phyloP scores from a whole-genome alignment of 2,888 invertebrate species.

The Limnephilus marmoratus region DNA sequence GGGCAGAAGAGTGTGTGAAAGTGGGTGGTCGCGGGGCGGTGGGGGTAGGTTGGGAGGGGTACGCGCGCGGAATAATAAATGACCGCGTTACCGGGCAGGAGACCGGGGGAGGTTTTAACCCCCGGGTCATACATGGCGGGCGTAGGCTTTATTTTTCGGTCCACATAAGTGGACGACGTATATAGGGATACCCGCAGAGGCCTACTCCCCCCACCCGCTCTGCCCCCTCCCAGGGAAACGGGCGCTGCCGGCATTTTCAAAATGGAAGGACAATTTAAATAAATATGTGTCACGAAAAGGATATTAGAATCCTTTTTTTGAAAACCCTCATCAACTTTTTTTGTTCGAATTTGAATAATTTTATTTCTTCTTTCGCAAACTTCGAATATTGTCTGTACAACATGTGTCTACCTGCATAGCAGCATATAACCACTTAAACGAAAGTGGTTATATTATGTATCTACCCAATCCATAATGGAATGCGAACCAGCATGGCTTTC shows the following conservation, averaged over 20 bases:
- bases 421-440: no score
- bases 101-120: conserved; percentile 40
- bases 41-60: conserved; percentile 3
- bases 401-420: no score
- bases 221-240: background rate
- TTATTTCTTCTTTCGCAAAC: background rate
- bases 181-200: conserved; percentile 45
- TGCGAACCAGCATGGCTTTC: background rate
- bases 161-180: conserved; percentile 55
- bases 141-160: conserved; percentile 59
- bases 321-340: background rate
- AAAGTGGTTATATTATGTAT: no score
- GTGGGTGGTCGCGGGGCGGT: background rate
- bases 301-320: background rate
- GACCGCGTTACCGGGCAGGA: conserved; percentile 56
- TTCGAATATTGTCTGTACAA: background rate
- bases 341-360: background rate
- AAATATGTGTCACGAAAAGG: conserved; percentile 23
- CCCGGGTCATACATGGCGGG: conserved; percentile 49
- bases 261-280: conserved; percentile 36
- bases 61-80: conserved; percentile 65
- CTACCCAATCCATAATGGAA: background rate
- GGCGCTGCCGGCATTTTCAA: conserved; percentile 30
- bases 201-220: conserved; percentile 44
- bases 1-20: conserved; percentile 24